Evolutionary conservation across 2,888 invertebrate genomes (phyloP).

Genomic region (Pyrrhosoma nymphula): DNA sequence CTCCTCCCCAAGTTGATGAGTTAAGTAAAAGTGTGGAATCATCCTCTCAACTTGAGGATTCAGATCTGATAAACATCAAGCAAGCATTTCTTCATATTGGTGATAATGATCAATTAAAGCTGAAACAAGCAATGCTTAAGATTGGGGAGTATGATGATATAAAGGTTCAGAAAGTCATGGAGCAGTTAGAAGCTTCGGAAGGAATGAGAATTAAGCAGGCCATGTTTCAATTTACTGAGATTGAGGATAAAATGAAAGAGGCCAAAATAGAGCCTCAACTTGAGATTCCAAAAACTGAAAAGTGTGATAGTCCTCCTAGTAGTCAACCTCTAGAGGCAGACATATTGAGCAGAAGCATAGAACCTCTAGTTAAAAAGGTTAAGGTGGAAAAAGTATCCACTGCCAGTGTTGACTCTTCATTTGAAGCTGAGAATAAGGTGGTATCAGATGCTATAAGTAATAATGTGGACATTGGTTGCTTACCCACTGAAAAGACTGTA

Average conservation of each 20-base stretch:
- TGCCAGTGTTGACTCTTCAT: neutral
- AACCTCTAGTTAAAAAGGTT: constrained; percentile 31
- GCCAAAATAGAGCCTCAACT: constrained; percentile 19
- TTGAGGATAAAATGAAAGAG: neutral
- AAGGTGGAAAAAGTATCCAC: neutral
- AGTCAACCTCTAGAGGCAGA: neutral
- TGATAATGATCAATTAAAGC: neutral
- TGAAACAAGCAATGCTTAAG: neutral
- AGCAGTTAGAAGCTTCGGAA: neutral
- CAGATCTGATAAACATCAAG: neutral
- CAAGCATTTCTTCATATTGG: neutral
- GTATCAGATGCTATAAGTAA: neutral
- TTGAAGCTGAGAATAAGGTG: neutral
- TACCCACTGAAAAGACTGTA: neutral
- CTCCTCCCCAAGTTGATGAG: neutral
- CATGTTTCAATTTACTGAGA: neutral
- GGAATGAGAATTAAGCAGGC: neutral
- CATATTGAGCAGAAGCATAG: neutral
- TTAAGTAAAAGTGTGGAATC: neutral
- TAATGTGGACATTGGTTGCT: neutral
- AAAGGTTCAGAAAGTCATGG: neutral
- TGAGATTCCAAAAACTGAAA: constrained; percentile 34
- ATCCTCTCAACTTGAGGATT: neutral
- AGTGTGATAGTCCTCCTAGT: neutral
- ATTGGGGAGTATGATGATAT: constrained; percentile 38